These are phyloP conservation scores for Homarus americanus DNA, from an alignment of 1,140 invertebrate genomes.

Conservation along the genomic window DNA sequence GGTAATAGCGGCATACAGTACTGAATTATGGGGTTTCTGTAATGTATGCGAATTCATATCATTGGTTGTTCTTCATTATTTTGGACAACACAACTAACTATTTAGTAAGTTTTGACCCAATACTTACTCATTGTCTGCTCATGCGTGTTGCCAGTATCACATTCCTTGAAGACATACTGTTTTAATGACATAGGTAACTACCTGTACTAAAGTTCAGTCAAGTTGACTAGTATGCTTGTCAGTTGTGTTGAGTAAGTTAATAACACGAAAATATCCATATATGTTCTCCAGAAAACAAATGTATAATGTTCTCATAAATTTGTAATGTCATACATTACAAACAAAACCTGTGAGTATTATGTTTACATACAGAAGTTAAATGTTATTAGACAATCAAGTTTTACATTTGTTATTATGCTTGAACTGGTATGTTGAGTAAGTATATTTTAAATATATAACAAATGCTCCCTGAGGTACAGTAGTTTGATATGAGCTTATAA, in stretches of 20 bases:
- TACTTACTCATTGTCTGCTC: too few relatives aligned
- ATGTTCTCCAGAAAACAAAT: background rate
- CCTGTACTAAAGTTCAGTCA: too few relatives aligned
- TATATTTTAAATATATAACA: background rate
- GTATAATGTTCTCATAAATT: background rate
- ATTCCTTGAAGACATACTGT: too few relatives aligned
- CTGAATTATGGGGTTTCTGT: too few relatives aligned
- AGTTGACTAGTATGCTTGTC: too few relatives aligned
- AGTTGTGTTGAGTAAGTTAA: background rate
- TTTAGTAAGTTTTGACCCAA: too few relatives aligned
- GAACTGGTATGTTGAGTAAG: background rate
- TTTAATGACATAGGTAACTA: too few relatives aligned
- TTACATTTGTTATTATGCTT: background rate
- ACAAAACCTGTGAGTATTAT: background rate
- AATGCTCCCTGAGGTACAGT: background rate
- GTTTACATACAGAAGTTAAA: background rate
- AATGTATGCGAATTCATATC: too few relatives aligned
- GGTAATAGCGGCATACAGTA: too few relatives aligned
- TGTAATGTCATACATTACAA: background rate
- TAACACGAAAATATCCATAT: background rate
- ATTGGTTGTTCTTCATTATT: too few relatives aligned
- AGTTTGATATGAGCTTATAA: background rate
- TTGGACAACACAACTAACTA: too few relatives aligned
- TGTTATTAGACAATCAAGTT: conserved; percentile 9
- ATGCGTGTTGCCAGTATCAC: too few relatives aligned